phyloP scores from a whole-genome alignment of 2,797 vertebrate species.

The Perdix hodgsoniae region DNA sequence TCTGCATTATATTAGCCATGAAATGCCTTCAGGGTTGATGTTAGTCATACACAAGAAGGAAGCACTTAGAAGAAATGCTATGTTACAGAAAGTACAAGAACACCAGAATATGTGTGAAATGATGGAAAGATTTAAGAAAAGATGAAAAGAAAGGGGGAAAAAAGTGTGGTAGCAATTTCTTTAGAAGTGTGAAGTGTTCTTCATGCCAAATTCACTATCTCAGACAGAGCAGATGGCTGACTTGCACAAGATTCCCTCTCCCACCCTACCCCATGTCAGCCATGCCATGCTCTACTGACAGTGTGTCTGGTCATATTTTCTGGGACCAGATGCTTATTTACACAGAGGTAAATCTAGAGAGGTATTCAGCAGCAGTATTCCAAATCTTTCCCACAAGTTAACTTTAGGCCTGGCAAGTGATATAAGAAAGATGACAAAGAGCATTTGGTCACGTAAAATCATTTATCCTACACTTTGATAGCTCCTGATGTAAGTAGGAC shows the following conservation, averaged over 20 bases:
- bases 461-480: neutral
- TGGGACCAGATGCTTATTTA: neutral
- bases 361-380: neutral
- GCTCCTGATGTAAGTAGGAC: neutral
- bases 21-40: neutral
- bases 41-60: neutral
- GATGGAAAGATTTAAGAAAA: neutral
- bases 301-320: neutral
- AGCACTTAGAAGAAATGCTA: neutral
- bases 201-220: neutral
- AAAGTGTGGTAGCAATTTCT: neutral
- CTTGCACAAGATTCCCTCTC: neutral
- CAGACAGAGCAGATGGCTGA: slow-evolving; percentile 35
- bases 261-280: neutral
- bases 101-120: neutral
- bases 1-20: no score
- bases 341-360: neutral
- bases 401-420: neutral
- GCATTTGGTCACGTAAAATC: accelerated
- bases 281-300: neutral
- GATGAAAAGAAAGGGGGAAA: neutral
- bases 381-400: neutral
- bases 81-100: neutral
- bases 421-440: neutral
- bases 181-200: neutral